phyloP scores from a whole-genome alignment of 2,888 invertebrate genomes.

The Hipparchia semele region DNA sequence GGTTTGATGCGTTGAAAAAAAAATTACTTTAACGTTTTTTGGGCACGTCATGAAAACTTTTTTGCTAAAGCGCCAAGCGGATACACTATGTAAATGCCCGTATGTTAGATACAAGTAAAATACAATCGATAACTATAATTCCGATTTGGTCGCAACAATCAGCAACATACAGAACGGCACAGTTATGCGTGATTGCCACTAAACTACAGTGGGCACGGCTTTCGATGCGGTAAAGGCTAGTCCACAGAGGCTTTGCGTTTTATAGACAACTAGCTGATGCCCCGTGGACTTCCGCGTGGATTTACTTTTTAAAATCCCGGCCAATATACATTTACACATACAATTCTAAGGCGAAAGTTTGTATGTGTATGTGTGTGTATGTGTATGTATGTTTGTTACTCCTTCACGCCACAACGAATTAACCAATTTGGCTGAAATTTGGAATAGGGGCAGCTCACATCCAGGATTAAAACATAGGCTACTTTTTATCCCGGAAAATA shows the following conservation, averaged over 20 bases:
- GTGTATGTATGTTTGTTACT: too few species aligned
- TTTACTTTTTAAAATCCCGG: too few species aligned
- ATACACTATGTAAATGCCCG: neutral
- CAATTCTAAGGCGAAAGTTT: too few species aligned
- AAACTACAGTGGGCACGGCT: slow-evolving; percentile 29
- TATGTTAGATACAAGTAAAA: neutral
- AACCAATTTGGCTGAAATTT: too few species aligned
- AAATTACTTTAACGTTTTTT: neutral
- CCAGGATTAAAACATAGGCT: too few species aligned
- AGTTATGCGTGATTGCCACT: slow-evolving; percentile 34
- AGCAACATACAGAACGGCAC: slow-evolving; percentile 27
- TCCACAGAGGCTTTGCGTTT: neutral
- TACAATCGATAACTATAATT: slow-evolving; percentile 14
- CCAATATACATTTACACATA: too few species aligned
- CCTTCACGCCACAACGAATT: too few species aligned
- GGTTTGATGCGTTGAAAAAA: too few species aligned
- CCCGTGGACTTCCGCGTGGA: too few species aligned
- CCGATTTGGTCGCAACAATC: slow-evolving; percentile 10
- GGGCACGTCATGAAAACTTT: neutral
- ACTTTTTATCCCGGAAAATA: too few species aligned
- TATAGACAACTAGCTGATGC: neutral
- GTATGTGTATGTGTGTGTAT: too few species aligned
- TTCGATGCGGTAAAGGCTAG: slow-evolving; percentile 15
- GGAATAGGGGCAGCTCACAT: too few species aligned
- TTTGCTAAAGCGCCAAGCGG: neutral